Conservation (phyloP, 2,888 invertebrate genomes). For the Plagiodera versicolora region DNA sequence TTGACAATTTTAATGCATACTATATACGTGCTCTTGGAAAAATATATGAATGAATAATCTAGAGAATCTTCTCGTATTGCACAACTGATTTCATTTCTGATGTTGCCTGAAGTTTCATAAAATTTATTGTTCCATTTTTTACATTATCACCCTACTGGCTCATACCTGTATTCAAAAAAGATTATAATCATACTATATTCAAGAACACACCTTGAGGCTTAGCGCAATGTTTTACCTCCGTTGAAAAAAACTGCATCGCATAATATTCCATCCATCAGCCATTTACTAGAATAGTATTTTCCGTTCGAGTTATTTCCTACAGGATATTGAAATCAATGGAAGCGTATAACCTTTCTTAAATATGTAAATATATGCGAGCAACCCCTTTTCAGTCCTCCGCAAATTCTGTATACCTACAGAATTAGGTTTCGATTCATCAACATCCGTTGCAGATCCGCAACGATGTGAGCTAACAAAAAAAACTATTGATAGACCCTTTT, state of each 20-base stretch:
- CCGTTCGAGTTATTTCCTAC: conserved; percentile 2
- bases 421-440: neutral
- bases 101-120: too few relatives aligned
- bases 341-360: conserved; percentile 4
- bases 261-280: conserved; percentile 1
- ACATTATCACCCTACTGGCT: too few relatives aligned
- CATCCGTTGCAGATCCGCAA: neutral
- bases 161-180: too few relatives aligned
- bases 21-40: too few relatives aligned
- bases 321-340: conserved; percentile 6
- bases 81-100: too few relatives aligned
- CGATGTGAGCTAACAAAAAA: neutral
- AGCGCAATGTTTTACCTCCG: too few relatives aligned
- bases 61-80: too few relatives aligned
- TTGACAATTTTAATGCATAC: too few relatives aligned
- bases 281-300: conserved; percentile 1
- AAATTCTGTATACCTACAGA: neutral
- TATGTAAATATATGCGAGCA: conserved; percentile 3
- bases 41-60: too few relatives aligned
- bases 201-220: too few relatives aligned
- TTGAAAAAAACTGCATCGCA: neutral
- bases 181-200: too few relatives aligned
- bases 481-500: neutral
- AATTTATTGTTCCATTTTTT: too few relatives aligned
- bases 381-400: conserved; percentile 2